These are phyloP conservation scores for Eulemur mongoz DNA, from an alignment of 2,797 vertebrate genomes.

Conservation along the genomic window DNA sequence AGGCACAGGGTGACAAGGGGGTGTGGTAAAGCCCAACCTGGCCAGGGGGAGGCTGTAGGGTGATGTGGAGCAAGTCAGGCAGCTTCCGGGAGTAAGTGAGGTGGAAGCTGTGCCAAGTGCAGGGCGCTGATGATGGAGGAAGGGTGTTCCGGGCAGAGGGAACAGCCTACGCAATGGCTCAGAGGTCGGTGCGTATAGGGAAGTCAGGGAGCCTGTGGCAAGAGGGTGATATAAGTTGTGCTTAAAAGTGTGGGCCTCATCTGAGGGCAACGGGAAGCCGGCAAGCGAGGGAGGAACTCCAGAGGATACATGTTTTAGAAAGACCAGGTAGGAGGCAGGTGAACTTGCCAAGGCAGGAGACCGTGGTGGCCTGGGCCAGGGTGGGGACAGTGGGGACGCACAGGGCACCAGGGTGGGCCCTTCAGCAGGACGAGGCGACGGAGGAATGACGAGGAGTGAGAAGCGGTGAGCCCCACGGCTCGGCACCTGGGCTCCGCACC, in stretches of 20 bases:
- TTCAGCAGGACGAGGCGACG: background rate
- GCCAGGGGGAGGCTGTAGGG: background rate
- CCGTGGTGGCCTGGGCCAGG: background rate
- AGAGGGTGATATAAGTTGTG: background rate
- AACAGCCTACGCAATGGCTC: background rate
- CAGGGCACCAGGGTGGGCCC: background rate
- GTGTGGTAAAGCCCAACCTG: too few relatives aligned
- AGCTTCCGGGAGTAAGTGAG: background rate
- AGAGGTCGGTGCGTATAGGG: fast-evolving
- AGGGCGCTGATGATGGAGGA: fast-evolving
- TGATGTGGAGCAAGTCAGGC: background rate
- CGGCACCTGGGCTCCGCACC: background rate
- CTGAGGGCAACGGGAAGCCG: background rate
- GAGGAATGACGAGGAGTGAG: background rate
- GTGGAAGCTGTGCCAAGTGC: background rate
- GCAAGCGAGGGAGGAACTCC: background rate
- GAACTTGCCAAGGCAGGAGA: background rate
- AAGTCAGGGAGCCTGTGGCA: too few relatives aligned
- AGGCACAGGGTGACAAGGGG: too few relatives aligned
- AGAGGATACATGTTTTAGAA: background rate
- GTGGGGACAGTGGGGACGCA: background rate
- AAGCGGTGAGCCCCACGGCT: background rate
- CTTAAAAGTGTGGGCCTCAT: background rate
- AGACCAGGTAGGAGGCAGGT: background rate
- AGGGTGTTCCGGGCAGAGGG: background rate